phyloP scores from a whole-genome alignment of 1,140 invertebrate species.

The Zeugodacus cucurbitae region DNA sequence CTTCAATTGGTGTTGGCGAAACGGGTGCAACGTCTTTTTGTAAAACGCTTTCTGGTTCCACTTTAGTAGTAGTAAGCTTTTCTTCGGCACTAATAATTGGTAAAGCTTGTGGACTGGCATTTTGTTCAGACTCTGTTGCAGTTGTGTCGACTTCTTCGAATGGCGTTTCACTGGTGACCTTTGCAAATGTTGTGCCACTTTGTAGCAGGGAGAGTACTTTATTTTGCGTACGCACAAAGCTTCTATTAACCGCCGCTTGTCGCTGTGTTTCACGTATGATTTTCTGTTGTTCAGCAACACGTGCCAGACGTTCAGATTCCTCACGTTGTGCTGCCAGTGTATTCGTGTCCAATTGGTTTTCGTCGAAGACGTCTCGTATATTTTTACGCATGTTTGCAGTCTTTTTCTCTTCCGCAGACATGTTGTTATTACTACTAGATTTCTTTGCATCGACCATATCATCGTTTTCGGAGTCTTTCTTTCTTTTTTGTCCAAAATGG shows the following conservation, averaged over 20 bases:
- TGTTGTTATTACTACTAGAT: neutral
- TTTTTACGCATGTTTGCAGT: constrained; percentile 81
- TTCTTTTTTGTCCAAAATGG: neutral
- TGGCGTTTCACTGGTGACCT: constrained; percentile 46
- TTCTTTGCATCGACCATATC: neutral
- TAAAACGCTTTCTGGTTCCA: neutral
- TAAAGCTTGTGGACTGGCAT: neutral
- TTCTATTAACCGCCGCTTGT: constrained; percentile 50
- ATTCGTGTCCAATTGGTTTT: constrained; percentile 90
- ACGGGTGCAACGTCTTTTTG: constrained; percentile 15
- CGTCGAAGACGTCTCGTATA: constrained; percentile 92
- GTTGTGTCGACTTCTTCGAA: constrained; percentile 1
- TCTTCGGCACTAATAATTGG: neutral
- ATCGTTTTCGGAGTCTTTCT: neutral
- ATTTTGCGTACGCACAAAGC: constrained; percentile 74
- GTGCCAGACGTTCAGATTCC: constrained; percentile 86
- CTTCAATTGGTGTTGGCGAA: neutral
- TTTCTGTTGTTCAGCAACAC: constrained; percentile 86
- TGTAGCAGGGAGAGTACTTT: constrained; percentile 77
- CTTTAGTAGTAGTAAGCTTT: neutral
- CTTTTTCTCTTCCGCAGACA: constrained; percentile 69
- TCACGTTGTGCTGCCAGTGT: constrained; percentile 92
- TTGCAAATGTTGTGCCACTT: constrained; percentile 66
- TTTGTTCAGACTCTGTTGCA: neutral
- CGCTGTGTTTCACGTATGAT: constrained; percentile 76